Percentiles rank a stretch among this genome's conserved stretches.
phyloP scores from a whole-genome alignment of 2,113 vertebrate species.

The Dicerorhinus sumatrensis region DNA sequence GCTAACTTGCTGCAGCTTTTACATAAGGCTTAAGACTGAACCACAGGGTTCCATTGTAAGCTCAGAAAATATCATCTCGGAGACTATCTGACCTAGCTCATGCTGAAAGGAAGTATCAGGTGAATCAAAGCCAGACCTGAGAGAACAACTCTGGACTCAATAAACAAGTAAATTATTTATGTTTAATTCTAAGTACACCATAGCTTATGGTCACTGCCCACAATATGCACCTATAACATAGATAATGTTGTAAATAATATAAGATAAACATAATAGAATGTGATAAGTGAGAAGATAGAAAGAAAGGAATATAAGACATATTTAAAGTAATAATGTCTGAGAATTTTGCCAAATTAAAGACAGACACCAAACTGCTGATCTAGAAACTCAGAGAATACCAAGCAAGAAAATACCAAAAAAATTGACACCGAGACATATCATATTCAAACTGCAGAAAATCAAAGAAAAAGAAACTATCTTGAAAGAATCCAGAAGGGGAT shows the following conservation, averaged over 20 bases:
- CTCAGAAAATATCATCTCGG: background rate
- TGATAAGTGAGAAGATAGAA: background rate
- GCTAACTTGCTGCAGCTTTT: background rate
- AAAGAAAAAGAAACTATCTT: background rate
- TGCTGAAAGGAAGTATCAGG: background rate
- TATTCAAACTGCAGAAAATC: background rate
- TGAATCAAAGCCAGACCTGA: background rate
- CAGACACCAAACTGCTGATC: background rate
- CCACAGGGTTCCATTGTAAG: background rate
- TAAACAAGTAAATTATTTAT: background rate
- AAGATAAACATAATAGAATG: background rate
- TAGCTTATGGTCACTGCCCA: background rate
- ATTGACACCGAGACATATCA: background rate
- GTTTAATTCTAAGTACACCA: background rate
- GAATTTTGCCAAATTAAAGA: background rate
- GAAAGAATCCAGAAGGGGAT: background rate
- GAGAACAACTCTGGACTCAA: background rate
- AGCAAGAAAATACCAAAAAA: background rate
- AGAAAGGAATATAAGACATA: background rate
- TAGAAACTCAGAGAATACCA: background rate
- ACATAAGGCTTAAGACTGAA: background rate
- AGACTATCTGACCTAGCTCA: background rate
- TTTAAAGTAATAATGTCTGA: background rate
- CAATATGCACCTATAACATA: background rate
- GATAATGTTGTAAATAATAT: background rate